Percentiles rank a stretch among this genome's conserved stretches.
phyloP scores from a whole-genome alignment of 2,797 vertebrate species.

The Perdix hodgsoniae region DNA sequence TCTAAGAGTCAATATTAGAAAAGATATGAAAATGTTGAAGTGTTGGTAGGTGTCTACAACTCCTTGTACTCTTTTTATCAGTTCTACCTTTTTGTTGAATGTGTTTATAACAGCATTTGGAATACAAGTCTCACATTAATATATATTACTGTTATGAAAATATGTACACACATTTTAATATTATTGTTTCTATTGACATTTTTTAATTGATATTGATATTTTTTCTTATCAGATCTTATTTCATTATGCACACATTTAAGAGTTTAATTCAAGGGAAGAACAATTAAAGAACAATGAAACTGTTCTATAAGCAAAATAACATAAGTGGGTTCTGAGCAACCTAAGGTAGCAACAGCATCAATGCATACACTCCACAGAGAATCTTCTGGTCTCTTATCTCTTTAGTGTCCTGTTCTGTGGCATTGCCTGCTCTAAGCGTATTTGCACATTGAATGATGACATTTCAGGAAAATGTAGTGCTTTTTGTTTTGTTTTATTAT shows the following conservation, averaged over 20 bases:
- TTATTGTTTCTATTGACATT: neutral
- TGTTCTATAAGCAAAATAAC: neutral
- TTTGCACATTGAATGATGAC: neutral
- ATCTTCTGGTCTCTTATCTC: neutral
- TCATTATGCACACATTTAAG: neutral
- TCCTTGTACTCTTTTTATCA: neutral
- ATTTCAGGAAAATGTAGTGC: neutral
- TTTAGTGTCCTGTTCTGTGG: neutral
- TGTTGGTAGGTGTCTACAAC: neutral
- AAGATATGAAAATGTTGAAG: neutral
- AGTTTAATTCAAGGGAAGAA: neutral
- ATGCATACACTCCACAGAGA: accelerated
- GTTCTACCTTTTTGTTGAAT: neutral
- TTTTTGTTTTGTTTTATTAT: neutral
- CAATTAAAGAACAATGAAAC: neutral
- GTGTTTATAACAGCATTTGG: neutral
- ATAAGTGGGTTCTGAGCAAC: neutral
- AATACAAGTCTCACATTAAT: neutral
- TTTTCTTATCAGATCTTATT: accelerated
- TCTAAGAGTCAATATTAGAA: neutral
- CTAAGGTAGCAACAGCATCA: neutral
- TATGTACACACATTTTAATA: neutral
- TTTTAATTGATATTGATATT: no score
- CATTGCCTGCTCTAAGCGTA: neutral
- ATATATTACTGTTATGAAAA: neutral